Base-by-base conservation (phyloP, 2,113 vertebrate genomes). In the Butorides virescens region DNA sequence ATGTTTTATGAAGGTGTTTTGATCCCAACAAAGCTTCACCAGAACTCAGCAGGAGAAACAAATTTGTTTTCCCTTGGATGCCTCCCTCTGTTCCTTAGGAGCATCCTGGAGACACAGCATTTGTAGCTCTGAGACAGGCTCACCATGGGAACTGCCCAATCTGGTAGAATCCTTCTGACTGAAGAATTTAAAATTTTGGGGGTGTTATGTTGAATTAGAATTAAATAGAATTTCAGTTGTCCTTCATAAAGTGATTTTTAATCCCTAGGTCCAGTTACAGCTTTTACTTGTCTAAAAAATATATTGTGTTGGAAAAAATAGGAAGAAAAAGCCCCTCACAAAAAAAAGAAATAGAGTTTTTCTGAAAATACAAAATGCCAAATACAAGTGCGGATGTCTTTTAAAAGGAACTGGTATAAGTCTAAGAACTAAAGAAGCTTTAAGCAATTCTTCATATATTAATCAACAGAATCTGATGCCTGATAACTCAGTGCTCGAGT, bases 101-200 rank as follows among this genome's bases (percentile, higher is more conserved):
- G 14, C 0, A 0, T 10, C 37, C 15, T 1, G 3, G 61, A 68
- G 39, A 53, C 17, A 8, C 10, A 55, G n/a, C 5, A 8, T 23
- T 29, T 87, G 37, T 17, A 75, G 26, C 62, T 93, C 74, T 56
- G 52, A 85, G 34, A 80, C 37, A 65, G 23, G 13, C 16, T 82
- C 1, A 0, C 15, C 22, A 16, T 23, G 22, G n/a, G 32, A 76
- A 65, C 37, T 23, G 34, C 16, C 21, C 72, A 49, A 21, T 12
- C 30, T 52, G 26, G 32, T 39, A 50, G 61, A 68, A 82, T 42
- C 37, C 26, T 88, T 78, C 15, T 19, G 37, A 15, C 3, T 71
- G 59, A 87, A 80, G 29, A 92, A 66, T 21, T 70, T 15, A 72
- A 76, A 46, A 49, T 36, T 78, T 73, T 10, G 29, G 25, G 32